A percentile compares a stretch with the other conserved stretches of the same genome.
These are phyloP conservation scores for Pseudococcus viburni DNA, from an alignment of 2,888 invertebrate genomes.

Conservation along the genomic window DNA sequence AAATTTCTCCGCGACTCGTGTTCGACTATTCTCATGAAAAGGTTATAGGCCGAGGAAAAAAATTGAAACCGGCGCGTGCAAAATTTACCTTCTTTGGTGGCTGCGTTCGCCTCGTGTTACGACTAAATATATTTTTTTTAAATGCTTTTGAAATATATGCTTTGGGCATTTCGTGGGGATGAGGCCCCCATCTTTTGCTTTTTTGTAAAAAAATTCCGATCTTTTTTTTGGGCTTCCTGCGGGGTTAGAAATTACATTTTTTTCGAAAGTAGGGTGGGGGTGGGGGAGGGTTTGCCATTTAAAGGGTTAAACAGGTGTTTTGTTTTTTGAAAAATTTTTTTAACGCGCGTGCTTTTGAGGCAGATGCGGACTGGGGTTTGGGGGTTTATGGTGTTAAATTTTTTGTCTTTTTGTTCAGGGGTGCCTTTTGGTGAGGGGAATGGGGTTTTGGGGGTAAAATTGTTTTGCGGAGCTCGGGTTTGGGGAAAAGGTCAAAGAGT, in stretches of 20 bases:
- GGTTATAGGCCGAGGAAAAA: conserved; percentile 15
- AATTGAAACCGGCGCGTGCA: conserved; percentile 28
- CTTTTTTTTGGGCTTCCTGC: conserved; percentile 19
- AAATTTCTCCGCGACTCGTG: conserved; percentile 9
- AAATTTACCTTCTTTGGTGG: conserved; percentile 11
- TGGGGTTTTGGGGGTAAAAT: too few species aligned
- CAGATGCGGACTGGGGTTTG: too few species aligned
- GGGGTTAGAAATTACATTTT: not conserved
- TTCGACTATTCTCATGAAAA: not conserved
- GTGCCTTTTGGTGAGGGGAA: too few species aligned
- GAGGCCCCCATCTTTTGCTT: not conserved
- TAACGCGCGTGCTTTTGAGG: not conserved
- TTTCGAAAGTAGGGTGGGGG: not conserved
- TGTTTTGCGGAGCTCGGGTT: too few species aligned
- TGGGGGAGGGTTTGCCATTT: not conserved
- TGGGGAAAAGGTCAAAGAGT: too few species aligned
- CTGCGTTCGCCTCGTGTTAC: not conserved
- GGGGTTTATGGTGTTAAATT: too few species aligned
- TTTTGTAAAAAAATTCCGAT: conserved; percentile 1
- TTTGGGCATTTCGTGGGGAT: not conserved
- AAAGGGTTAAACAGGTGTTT: conserved; percentile 9
- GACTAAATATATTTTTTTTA: conserved; percentile 34
- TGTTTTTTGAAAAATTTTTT: conserved; percentile 31
- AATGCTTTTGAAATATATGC: not conserved
- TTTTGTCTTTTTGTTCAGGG: too few species aligned